Base-by-base conservation (phyloP, 2,113 vertebrate species). In the Sapajus apella region DNA sequence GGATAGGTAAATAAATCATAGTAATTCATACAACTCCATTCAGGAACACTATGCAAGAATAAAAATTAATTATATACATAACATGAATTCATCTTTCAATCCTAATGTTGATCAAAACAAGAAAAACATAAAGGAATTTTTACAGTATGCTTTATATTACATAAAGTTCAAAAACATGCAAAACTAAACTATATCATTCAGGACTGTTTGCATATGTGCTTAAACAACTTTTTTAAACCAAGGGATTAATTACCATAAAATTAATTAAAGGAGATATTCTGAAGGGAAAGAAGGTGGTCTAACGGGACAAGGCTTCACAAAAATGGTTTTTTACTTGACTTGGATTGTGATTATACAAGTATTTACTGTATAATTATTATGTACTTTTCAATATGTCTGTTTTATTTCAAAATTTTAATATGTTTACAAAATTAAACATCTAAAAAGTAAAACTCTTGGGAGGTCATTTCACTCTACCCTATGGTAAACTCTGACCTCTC, bases 401-500 rank as follows among this genome's bases (percentile, higher is more conserved):
- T 75, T 56, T 73, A 72, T 55, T 76, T 96, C 32, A 77, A 82
- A 77, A 47, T 30, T 90, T 13, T 45, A 56, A 88, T 90, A 64
- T 32, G 11, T 70, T 86, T 81, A 82, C 25, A 90, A 90, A 93
- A 55, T 61, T 90, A 75, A 92, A 70, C 43, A 45, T 30, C 40
- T 35, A 73, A 55, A 92, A 79, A 56, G 17, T 32, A 90, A 64
- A 98, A 98, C 97, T 98, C 98, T 96, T 97, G 94, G 84, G 50
- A 88, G 95, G 96, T 97, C 79, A 98, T 98, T 98, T 97, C 76
- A 82, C 30, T 92, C 64, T 95, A 95, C 1, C 27, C 0, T 64
- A 64, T 64, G 96, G 95, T 32, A 23, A 91, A 96, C 23, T 87
- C 89, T 90, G 27, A 90, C 30, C n/a, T 86, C 58, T 81, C 87